Conservation (phyloP, 2,888 invertebrate species). For the Schrankia costaestrigalis region DNA sequence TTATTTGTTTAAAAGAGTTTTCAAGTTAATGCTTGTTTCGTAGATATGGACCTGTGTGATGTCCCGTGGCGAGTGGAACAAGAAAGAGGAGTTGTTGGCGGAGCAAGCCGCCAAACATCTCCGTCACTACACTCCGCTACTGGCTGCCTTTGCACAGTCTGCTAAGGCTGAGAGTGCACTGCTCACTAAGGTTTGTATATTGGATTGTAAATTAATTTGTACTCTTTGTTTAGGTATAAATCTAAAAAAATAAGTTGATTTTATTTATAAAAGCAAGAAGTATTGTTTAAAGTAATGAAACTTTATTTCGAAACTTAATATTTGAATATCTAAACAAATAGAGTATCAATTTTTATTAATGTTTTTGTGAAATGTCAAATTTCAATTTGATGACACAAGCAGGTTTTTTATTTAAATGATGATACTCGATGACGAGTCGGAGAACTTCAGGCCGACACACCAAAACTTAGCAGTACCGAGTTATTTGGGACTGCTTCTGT, state of each 20-base stretch:
- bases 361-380: not conserved
- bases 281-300: too few species aligned
- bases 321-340: too few species aligned
- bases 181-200: slow-evolving; percentile 84
- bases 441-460: slow-evolving; percentile 37
- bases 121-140: slow-evolving; percentile 91
- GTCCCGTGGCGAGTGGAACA: slow-evolving; percentile 98
- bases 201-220: too few species aligned
- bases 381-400: too few species aligned
- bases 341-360: too few species aligned
- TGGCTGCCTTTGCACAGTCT: slow-evolving; percentile 92
- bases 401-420: slow-evolving; percentile 67
- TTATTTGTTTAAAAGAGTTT: slow-evolving; percentile 2
- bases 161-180: slow-evolving; percentile 93
- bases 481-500: slow-evolving; percentile 48
- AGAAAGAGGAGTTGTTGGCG: slow-evolving; percentile 97
- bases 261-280: too few species aligned
- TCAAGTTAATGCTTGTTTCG: slow-evolving; percentile 8
- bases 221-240: too few species aligned
- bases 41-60: slow-evolving; percentile 97
- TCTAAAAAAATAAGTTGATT: too few species aligned
- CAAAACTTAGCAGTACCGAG: slow-evolving; percentile 46
- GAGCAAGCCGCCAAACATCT: slow-evolving; percentile 96
- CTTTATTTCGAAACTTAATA: too few species aligned
- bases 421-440: slow-evolving; percentile 80